Base-by-base conservation (phyloP, 2,888 invertebrate genomes). In the Idaea dimidiata region DNA sequence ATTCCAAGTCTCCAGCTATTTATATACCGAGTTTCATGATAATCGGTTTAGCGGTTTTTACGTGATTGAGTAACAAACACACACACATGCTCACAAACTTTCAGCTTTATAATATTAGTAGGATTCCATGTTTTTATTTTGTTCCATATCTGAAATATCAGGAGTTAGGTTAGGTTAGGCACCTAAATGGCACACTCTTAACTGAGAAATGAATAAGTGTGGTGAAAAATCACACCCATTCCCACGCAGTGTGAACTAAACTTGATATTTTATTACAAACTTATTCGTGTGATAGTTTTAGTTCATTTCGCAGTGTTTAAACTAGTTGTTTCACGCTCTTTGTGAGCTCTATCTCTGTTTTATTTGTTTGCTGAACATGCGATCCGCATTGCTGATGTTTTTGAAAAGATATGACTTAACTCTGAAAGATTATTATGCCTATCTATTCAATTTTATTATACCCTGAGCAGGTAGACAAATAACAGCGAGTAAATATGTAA, bases 221-320 rank as follows among this genome's bases (percentile, higher is more conserved):
- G 65, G 59, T 62, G 65, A 59, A 60, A 59, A 62, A 65, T 65
- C 59, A 59, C 60, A 33, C 64, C 61, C 59, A 58, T 64, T 57
- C 59, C 54, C 33, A 56, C 60, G 60, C 16, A 54, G 57, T 32
- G 60, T 53, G 32, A 16, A 18, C 31, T 59, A 56, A 56, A 56
- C 56, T 18, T 62, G 10, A 31, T 33, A 59, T 53, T 18, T 32
- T 17, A 58, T 56, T 58, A 17, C 59, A 16, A 17, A 55, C 17
- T 16, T 55, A 16, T 8, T 14, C 53, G 24, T 17, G 61, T 57
- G 57, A 54, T 43, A 43, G 43, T 43, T 43, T 43, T 10, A 43
- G 43, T 43, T 43, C 14, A 43, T 43, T 43, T 43, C 24, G 54
- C 16, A 32, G 32, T 55, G 55, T 10, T 43, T 43, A 43, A 43